phyloP scores from a whole-genome alignment of 2,113 vertebrate species.

The Varanus komodoensis region DNA sequence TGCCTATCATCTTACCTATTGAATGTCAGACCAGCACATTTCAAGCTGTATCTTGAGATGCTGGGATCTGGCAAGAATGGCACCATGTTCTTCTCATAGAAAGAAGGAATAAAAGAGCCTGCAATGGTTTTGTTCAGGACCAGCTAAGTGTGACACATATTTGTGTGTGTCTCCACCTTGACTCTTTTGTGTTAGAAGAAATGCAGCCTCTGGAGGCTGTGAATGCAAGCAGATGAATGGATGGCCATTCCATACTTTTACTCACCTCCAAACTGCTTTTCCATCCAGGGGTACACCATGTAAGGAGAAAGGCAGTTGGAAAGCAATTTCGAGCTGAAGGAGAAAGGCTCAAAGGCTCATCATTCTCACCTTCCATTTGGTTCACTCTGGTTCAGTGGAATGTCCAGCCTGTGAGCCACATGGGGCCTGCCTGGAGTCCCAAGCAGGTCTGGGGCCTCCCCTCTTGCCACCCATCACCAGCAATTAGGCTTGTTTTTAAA shows the following conservation, averaged over 20 bases:
- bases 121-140: conserved; percentile 8
- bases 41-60: conserved; percentile 73
- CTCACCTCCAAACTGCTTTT: background rate
- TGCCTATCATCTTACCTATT: conserved; percentile 77
- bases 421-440: no score
- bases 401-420: background rate
- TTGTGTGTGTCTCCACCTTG: background rate
- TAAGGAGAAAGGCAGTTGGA: background rate
- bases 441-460: background rate
- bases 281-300: background rate
- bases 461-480: background rate
- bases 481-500: background rate
- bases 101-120: conserved; percentile 42
- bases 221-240: no score
- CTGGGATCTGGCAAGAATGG: conserved; percentile 60
- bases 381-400: no score
- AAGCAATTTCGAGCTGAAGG: no score
- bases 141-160: background rate
- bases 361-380: background rate
- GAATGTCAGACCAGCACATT: conserved; percentile 81
- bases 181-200: background rate
- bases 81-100: conserved; percentile 39
- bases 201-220: background rate
- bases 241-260: background rate
- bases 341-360: background rate